Evolutionary conservation across 2,888 invertebrate genomes (phyloP), one percentile per base, ranked within the genome.

Genomic region (Cephonodes hylas): DNA sequence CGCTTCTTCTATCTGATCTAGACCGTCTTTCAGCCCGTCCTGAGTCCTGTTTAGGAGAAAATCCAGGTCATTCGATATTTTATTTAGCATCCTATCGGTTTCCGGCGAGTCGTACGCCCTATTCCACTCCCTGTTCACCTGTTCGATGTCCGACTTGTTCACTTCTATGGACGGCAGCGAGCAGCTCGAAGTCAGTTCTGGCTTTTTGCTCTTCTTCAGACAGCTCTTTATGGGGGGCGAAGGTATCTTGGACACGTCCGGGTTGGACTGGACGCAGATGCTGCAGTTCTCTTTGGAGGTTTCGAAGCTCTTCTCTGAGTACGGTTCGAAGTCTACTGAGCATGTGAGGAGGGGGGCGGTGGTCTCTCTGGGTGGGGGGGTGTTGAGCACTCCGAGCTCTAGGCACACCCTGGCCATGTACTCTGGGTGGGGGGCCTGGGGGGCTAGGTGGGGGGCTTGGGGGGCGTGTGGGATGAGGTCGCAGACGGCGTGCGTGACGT

Each of bases 51-150:
- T 96, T 64, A 97, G 89, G 71, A 97, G 89, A 88, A 96, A 97
- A 86, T 97, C 96, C 71, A 97, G 89, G 87, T 97, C 97, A 77
- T 95, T 95, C 1, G 96, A 95, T 76, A 97, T 97, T 79, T 96
- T 95, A 87, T 96, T 95, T 58, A 97, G 87, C 93, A 97, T 95
- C 63, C 95, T 95, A 71, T 94, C 94, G 34, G 89, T 83, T 61
- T 89, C 86, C 0, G 86, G 85, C 0, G 83, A 81, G 65, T 87
- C 83, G 71, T 91, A 88, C 31, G 86, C 85, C 67, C 81, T 83
- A 23, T 85, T 86, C 86, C 88, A 86, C 66, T 89, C 85, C 62
- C 83, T 80, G 64, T 88, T 89, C 42, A 88, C 85, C 72, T 85
- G 83, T 63, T 88, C 88, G 53, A 86, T 86, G 57, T 88, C 86